Base-by-base conservation (phyloP, 2,888 invertebrate genomes). In the Meliscaeva auricollis region DNA sequence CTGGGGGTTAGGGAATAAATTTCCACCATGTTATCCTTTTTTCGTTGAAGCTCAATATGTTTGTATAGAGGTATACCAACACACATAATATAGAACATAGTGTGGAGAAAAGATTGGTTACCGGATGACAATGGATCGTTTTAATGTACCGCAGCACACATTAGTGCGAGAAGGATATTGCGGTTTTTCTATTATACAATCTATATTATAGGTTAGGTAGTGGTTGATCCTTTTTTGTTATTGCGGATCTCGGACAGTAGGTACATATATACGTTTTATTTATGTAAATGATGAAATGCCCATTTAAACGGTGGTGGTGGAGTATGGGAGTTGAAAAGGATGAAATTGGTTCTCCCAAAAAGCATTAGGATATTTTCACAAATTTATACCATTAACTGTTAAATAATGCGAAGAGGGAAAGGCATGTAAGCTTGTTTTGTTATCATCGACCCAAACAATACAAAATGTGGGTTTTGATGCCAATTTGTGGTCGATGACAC, bases 1-100 rank as follows among this genome's bases (percentile, higher is more conserved):
- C 70, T 38, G 4, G 26, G 70, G 66, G 72, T 72, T 72, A 73
- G 60, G 32, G 76, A 76, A 85, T 85, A 85, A 84, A 85, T 80
- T 76, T 76, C 72, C 68, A 75, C 52, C 52, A 54, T 85, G 80
- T 70, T 78, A 75, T 84, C 84, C 84, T 50, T 46, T 75, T 79
- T 44, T 54, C 50, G 62, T 52, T 38, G 15, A 52, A 30, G 20
- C 35, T 17, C n/a, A 3, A 74, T 74, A 15, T n/a, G 4, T 13
- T 13, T 3, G 4, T 41, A 8, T 30, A 35, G 11, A 20, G 1
- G 9, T 26, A n/a, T 2, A 30, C 9, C n/a, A 4, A 32, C 5
- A 32, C 26, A 26, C n/a, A n/a, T n/a, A n/a, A n/a, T n/a, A n/a
- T n/a, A n/a, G n/a, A n/a, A n/a, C n/a, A 26, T 26, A 26, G 26